These are phyloP conservation scores for Hylaea fasciaria DNA, from an alignment of 2,888 invertebrate species.

Conservation along the genomic window DNA sequence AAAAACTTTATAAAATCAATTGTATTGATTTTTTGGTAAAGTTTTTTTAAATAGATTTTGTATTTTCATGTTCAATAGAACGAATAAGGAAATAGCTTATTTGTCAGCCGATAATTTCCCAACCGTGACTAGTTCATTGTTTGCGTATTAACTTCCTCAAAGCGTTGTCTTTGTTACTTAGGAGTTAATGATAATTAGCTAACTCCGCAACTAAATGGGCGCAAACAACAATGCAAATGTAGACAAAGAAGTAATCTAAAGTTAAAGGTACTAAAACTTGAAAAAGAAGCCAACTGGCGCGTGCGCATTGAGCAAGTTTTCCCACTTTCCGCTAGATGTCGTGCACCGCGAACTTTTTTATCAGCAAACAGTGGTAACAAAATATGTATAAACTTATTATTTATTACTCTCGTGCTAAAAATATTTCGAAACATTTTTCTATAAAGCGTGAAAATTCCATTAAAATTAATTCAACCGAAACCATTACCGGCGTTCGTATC, in stretches of 20 bases:
- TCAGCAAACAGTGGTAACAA: constrained; percentile 38
- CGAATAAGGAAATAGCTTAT: constrained; percentile 74
- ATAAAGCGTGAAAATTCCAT: constrained; percentile 83
- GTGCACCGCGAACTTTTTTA: constrained; percentile 53
- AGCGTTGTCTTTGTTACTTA: constrained; percentile 63
- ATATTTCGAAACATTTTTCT: constrained; percentile 82
- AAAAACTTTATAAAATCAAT: constrained; percentile 4
- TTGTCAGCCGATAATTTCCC: constrained; percentile 70
- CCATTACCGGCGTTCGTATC: constrained; percentile 82
- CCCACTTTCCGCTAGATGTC: constrained; percentile 66
- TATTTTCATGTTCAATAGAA: constrained; percentile 62
- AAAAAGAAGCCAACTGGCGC: constrained; percentile 59
- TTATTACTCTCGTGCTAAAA: constrained; percentile 76
- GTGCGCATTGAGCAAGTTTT: constrained; percentile 64
- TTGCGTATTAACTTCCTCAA: constrained; percentile 72
- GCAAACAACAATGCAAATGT: constrained; percentile 41
- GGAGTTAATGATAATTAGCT: constrained; percentile 63
- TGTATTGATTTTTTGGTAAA: constrained; percentile 33
- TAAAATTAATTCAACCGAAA: constrained; percentile 84
- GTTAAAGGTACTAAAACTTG: constrained; percentile 33
- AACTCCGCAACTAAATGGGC: constrained; percentile 35
- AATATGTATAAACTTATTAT: constrained; percentile 57
- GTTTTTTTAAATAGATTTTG: constrained; percentile 47
- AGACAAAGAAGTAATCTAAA: constrained; percentile 27
- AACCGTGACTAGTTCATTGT: constrained; percentile 76